Percentiles rank a stretch among this genome's conserved stretches.
phyloP scores from a whole-genome alignment of 2,888 invertebrate genomes.

The Brachyopa scutellaris region DNA sequence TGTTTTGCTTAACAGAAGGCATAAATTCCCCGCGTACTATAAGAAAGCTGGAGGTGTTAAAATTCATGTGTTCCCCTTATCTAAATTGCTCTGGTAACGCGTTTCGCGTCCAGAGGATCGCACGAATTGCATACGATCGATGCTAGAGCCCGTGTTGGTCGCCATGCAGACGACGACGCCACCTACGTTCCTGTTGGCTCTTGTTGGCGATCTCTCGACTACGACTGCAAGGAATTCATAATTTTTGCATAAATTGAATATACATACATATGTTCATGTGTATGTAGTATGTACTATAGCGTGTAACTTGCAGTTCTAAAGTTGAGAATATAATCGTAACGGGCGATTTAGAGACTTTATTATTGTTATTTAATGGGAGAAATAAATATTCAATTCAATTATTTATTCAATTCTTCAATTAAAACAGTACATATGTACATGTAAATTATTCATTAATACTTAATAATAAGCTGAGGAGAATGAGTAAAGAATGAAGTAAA shows the following conservation, averaged over 20 bases:
- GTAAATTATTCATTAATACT: no score
- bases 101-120: conserved; percentile 62
- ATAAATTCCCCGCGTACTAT: conserved; percentile 65
- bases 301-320: no score
- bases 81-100: conserved; percentile 73
- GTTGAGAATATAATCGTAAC: no score
- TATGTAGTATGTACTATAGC: no score
- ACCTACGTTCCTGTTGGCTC: conserved; percentile 47
- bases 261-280: background rate
- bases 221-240: conserved; percentile 29
- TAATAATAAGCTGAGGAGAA: no score
- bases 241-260: conserved; percentile 49
- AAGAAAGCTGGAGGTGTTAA: conserved; percentile 73
- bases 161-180: conserved; percentile 49
- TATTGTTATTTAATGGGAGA: background rate
- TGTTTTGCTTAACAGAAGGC: conserved; percentile 73
- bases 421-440: no score
- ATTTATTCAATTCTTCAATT: no score
- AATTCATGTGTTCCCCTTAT: conserved; percentile 74
- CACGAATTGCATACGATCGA: conserved; percentile 36
- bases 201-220: background rate
- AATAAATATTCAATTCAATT: no score
- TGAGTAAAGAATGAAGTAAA: no score
- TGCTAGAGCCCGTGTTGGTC: conserved; percentile 25
- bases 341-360: no score